These are phyloP conservation scores for Drosophila kurseongensis DNA, from an alignment of 1,140 invertebrate genomes.

Conservation along the genomic window DNA sequence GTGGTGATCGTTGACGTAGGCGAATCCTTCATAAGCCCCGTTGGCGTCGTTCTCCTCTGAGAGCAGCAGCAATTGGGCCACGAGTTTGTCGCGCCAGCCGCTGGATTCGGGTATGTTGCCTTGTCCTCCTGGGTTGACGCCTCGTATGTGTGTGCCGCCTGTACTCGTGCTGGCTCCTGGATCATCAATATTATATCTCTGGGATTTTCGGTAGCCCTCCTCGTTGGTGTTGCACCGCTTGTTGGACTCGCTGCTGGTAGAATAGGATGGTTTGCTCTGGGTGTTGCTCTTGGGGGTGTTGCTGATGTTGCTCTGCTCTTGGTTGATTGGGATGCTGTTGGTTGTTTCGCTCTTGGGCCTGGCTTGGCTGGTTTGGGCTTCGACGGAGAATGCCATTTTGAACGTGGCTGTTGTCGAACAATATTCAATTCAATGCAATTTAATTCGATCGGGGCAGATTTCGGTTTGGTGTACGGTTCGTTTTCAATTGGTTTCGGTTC, in stretches of 20 bases:
- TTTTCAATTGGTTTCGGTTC: constrained; percentile 53
- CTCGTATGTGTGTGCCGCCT: constrained; percentile 60
- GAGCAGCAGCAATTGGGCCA: constrained; percentile 60
- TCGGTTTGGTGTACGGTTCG: constrained; percentile 34
- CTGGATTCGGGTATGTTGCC: constrained; percentile 10
- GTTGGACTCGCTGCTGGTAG: constrained; percentile 27
- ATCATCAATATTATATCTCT: constrained; percentile 84
- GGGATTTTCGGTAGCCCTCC: constrained; percentile 71
- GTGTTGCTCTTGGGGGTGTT: constrained; percentile 34
- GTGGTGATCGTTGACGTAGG: constrained; percentile 47
- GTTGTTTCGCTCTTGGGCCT: constrained; percentile 74
- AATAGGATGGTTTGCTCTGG: constrained; percentile 37
- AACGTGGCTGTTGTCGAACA: constrained; percentile 63
- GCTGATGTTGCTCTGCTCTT: constrained; percentile 39
- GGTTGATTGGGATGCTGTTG: constrained; percentile 50
- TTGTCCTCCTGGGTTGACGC: constrained; percentile 15
- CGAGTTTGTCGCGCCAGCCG: constrained; percentile 48
- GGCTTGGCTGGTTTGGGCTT: constrained; percentile 73
- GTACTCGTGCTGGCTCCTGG: constrained; percentile 77
- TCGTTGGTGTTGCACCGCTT: constrained; percentile 45
- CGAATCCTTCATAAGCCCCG: constrained; percentile 51
- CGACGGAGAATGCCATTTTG: constrained; percentile 84
- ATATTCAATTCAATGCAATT: constrained; percentile 12
- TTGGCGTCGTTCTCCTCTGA: constrained; percentile 63
- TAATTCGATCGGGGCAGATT: constrained; percentile 18